Conservation (phyloP, 2,888 invertebrate genomes). For the Hesperia comma region DNA sequence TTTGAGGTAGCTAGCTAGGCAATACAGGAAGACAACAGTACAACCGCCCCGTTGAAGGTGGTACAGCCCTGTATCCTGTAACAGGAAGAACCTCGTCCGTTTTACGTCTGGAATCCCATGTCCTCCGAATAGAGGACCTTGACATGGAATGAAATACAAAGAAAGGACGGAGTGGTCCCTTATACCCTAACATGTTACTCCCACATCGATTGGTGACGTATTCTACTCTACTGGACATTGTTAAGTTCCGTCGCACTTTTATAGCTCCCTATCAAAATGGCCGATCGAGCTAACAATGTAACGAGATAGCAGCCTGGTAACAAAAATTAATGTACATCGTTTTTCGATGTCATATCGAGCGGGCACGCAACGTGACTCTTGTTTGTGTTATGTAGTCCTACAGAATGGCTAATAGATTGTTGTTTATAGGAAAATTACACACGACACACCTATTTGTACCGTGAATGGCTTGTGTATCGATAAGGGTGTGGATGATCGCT, state of each 20-base stretch:
- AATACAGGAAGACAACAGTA: no score
- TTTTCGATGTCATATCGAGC: constrained; percentile 30
- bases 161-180: no score
- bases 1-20: no score
- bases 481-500: not conserved
- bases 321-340: constrained; percentile 29
- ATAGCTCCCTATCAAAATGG: constrained; percentile 14
- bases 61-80: no score
- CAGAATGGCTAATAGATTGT: constrained; percentile 5
- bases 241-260: constrained; percentile 7
- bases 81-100: no score
- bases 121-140: no score
- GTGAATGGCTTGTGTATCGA: not conserved
- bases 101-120: no score
- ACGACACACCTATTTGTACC: not conserved
- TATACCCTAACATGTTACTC: no score
- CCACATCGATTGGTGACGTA: not conserved
- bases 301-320: constrained; percentile 27
- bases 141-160: no score
- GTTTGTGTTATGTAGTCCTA: not conserved
- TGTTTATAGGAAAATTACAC: constrained; percentile 1
- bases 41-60: no score
- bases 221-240: not conserved
- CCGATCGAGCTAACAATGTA: constrained; percentile 25
- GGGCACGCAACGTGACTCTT: constrained; percentile 8